phyloP scores from a whole-genome alignment of 2,888 invertebrate genomes.

The Drepana falcataria region DNA sequence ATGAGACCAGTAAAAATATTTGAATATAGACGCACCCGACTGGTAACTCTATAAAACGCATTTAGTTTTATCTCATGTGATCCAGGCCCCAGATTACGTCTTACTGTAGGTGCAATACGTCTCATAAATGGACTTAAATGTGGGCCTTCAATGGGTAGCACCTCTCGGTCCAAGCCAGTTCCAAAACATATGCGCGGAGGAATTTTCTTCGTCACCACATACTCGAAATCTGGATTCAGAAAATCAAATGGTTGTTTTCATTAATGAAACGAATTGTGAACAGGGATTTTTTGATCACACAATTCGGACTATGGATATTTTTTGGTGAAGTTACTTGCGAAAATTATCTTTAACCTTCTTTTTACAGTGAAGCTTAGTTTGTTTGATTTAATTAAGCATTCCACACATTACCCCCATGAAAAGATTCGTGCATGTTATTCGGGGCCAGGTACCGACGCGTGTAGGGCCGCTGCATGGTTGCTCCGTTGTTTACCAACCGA shows the following conservation, averaged over 20 bases:
- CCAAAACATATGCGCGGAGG: slow-evolving; percentile 73
- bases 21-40: slow-evolving; percentile 49
- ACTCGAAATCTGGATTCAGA: slow-evolving; percentile 67
- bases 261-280: no score
- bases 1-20: background rate
- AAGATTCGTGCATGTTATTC: slow-evolving; percentile 59
- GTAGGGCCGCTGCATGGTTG: slow-evolving; percentile 65
- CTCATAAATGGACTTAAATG: slow-evolving; percentile 70
- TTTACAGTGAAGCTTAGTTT: no score
- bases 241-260: slow-evolving; percentile 2
- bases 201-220: slow-evolving; percentile 71
- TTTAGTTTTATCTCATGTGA: slow-evolving; percentile 44
- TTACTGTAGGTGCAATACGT: slow-evolving; percentile 39
- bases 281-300: no score
- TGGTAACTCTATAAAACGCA: slow-evolving; percentile 54
- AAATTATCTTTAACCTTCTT: no score
- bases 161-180: slow-evolving; percentile 61
- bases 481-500: slow-evolving; percentile 25
- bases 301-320: no score
- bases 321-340: no score
- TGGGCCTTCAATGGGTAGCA: slow-evolving; percentile 62
- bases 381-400: background rate
- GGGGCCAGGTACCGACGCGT: slow-evolving; percentile 50
- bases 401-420: slow-evolving; percentile 53
- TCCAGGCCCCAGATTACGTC: slow-evolving; percentile 50